Conservation (phyloP, 64 coral and sea anemone genomes). For the Orbicella faveolata region DNA sequence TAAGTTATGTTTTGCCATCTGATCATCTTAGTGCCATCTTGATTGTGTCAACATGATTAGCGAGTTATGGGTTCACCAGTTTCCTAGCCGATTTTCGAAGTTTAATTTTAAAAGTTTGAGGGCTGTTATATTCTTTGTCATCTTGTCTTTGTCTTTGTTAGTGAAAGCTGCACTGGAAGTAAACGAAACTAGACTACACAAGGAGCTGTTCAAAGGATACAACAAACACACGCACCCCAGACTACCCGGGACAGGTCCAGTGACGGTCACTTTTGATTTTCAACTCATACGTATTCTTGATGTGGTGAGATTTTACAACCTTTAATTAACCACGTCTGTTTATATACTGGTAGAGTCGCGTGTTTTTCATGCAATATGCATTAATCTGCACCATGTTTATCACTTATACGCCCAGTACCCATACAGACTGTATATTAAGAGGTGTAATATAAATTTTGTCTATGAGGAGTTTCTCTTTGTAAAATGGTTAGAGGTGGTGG, state of each 20-base stretch:
- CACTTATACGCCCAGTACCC: not conserved
- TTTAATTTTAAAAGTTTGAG: too few species aligned
- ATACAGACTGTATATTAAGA: not conserved
- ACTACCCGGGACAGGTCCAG: conserved; percentile 31
- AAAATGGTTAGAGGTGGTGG: too few species aligned
- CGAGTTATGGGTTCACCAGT: too few species aligned
- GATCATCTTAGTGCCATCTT: not conserved
- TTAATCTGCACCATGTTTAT: not conserved
- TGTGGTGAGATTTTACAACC: not conserved
- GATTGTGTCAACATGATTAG: not conserved
- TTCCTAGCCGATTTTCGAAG: too few species aligned
- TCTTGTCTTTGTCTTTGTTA: not conserved
- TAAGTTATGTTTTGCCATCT: too few species aligned
- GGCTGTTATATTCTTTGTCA: not conserved
- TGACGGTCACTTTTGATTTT: conserved; percentile 33
- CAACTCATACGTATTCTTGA: conserved; percentile 41
- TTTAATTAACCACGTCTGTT: not conserved
- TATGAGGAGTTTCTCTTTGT: too few species aligned
- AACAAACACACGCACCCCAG: conserved; percentile 27
- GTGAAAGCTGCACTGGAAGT: not conserved
- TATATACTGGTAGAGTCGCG: not conserved
- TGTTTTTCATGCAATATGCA: not conserved
- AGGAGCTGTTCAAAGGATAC: conserved; percentile 18
- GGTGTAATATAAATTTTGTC: too few species aligned
- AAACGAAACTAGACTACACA: conserved; percentile 27